Evolutionary conservation across 2,797 vertebrate species (phyloP).

Genomic region (Streptopelia turtur): DNA sequence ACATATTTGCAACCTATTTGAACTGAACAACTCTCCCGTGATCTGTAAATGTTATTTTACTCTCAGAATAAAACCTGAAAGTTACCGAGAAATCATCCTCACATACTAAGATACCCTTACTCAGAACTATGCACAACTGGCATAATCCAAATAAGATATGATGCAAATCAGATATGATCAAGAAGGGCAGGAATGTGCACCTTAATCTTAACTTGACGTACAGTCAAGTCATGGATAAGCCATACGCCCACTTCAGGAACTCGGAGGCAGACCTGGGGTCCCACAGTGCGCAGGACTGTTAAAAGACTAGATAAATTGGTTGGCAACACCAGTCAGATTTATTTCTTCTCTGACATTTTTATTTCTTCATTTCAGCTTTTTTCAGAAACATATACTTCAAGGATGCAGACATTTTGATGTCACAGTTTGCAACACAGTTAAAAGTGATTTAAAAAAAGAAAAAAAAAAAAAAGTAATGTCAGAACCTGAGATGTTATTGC

Average conservation of each 20-base stretch:
- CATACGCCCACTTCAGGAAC: rapidly evolving
- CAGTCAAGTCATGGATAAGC: background rate
- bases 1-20: background rate
- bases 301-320: background rate
- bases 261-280: background rate
- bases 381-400: background rate
- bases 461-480: background rate
- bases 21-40: background rate
- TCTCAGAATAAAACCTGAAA: background rate
- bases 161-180: background rate
- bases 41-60: background rate
- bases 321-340: background rate
- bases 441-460: background rate
- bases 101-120: background rate
- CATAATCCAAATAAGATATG: background rate
- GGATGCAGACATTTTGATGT: background rate
- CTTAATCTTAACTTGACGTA: background rate
- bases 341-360: background rate
- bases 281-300: background rate
- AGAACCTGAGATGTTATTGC: background rate
- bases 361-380: constrained; percentile 50
- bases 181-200: background rate
- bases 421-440: background rate
- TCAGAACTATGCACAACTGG: background rate
- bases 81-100: background rate